These are phyloP conservation scores for Mactra quadrangularis DNA, from an alignment of 1,140 invertebrate species.

Conservation along the genomic window DNA sequence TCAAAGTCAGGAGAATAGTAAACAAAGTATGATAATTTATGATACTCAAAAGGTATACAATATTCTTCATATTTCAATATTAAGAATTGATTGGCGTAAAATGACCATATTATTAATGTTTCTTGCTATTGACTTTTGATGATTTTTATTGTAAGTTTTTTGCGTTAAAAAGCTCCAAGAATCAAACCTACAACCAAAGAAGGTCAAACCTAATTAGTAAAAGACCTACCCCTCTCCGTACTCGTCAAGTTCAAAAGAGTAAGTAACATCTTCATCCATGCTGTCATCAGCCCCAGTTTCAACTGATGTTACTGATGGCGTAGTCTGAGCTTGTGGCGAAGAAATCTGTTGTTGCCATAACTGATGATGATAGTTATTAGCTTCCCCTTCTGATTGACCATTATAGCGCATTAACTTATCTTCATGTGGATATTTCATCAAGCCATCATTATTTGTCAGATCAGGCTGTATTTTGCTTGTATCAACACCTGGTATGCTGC, in stretches of 20 bases:
- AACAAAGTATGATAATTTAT: too few relatives aligned
- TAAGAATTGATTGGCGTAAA: too few relatives aligned
- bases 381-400: not conserved
- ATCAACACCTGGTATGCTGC: not conserved
- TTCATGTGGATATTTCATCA: slow-evolving; percentile 9
- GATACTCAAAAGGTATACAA: too few relatives aligned
- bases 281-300: not conserved
- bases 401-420: slow-evolving; percentile 26
- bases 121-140: too few relatives aligned
- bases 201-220: too few relatives aligned
- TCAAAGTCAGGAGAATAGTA: too few relatives aligned
- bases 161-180: too few relatives aligned
- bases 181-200: too few relatives aligned
- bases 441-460: not conserved
- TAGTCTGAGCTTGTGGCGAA: not conserved
- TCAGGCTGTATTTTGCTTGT: not conserved
- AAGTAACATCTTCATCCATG: slow-evolving; percentile 1
- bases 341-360: slow-evolving; percentile 23
- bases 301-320: not conserved
- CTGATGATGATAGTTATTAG: slow-evolving; percentile 8
- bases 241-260: slow-evolving; percentile 34
- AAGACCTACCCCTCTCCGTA: slow-evolving; percentile 34
- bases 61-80: too few relatives aligned
- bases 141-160: too few relatives aligned
- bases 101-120: too few relatives aligned